Base-by-base conservation (phyloP, 2,888 invertebrate genomes). In the Napeogenes inachia region DNA sequence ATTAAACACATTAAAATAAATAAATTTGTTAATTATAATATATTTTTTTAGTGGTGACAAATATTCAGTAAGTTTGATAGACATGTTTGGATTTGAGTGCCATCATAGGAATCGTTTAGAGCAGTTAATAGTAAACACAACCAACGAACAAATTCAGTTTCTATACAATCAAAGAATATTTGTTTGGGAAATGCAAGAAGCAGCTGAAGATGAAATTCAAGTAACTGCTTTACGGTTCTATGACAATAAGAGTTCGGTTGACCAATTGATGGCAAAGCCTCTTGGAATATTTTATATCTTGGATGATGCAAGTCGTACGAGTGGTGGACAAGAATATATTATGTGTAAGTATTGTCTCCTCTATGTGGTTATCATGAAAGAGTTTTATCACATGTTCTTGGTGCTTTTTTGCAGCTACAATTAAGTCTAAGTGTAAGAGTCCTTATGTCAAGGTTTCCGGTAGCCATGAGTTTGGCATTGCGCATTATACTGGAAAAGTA, bases 61-160 rank as follows among this genome's bases (percentile, higher is more conserved):
- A 75, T 94, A 94, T 76, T 93, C 94, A 55, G 93, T 98, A 55
- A 94, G 95, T 72, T 85, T 98, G 59, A 87, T 97, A 73, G 98
- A 98, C 79, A 93, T 97, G 85, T 97, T 95, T 77, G 98, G 98
- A 0, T 98, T 98, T 77, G 98, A 98, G 89, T 97, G 97, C 78
- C 97, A 95, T 80, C 93, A 94, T 71, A 92, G 94, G 73, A 98
- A 98, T 84, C 93, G 94, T 12, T 90, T 98, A 67, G 96, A 98
- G 72, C 98, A 98, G 80, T 89, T 98, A 8, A 94, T 97, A 70
- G 94, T 97, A 3, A 98, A 98, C 78, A 94, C 95, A 1, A 92
- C 96, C 63, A 98, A 98, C 78, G 98, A 98, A 80, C 97, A 98
- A 84, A 92, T 98, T 79, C 98, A 98, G 78, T 98, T 97, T 79